Evolutionary conservation across 1,140 invertebrate species (phyloP), one percentile per base, ranked within the genome.

Genomic region (Gryllus bimaculatus): DNA sequence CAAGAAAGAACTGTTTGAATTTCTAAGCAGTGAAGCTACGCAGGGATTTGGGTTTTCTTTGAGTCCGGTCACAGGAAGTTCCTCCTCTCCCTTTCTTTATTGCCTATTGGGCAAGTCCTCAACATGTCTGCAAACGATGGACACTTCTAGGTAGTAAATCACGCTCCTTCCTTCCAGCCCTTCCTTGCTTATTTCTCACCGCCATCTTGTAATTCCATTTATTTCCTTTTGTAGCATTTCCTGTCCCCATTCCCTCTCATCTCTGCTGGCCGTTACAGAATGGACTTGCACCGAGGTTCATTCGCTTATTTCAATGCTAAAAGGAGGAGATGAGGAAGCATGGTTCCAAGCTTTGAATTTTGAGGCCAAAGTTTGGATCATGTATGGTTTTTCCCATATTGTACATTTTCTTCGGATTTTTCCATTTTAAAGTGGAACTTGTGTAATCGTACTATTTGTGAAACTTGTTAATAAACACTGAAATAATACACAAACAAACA

Each of bases 391-490:
- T 79, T 79, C 74, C 73, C 74, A 48, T 74, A 75, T 74, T 79
- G 78, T 79, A 79, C 73, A 79, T 48, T 79, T 75, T 75, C 21
- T 78, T 78, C 66, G 18, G 20, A 21, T 20, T 48, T 47, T 47
- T 54, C 73, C 75, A 76, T 77, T 79, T 79, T 48, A 20, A 79
- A 79, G 74, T 79, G 78, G 74, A 74, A 75, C 48, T 79, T 79
- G 78, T 81, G 80, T 79, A 81, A 79, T 75, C 78, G 48, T 78
- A 80, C 39, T 80, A 54, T 78, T 80, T 80, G 79, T 80, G 79
- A 78, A 79, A 81, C 80, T 81, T 81, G 80, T 79, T 81, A 81
- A 81, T 81, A 81, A 81, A 81, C 76, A 81, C 47, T 80, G 73
- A 78, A 73, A 78, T 77, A 79, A 77, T 48, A 54, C 48, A 77